Evolutionary conservation across 2,797 vertebrate species (phyloP), one percentile per base, ranked within the genome.

Genomic region (Australoheros facetus): DNA sequence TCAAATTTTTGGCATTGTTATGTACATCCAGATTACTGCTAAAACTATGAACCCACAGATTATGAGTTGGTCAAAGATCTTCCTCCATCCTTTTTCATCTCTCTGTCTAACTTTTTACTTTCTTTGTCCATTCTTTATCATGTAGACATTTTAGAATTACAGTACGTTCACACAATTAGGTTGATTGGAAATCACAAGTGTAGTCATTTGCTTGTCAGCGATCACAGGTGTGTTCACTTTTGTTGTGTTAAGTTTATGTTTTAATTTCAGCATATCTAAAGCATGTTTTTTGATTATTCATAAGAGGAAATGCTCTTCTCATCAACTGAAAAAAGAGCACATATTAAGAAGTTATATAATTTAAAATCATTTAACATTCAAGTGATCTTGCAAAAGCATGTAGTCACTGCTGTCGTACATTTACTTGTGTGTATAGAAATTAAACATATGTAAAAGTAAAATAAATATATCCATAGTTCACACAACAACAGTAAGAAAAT

Each of bases 401-500:
- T 26, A 17, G 45, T 45, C 8, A 45, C 3, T 45, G 8, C 8
- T 26, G 16, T 45, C 21, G 21, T 45, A 45, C 16, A 45, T 14
- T 64, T 66, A 21, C 45, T 66, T 66, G 9, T 48, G 1, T 48
- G 39, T 5, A 45, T 66, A 66, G 26, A 48, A 48, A 66, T 19
- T 5, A 45, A 48, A 48, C 42, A 66, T 48, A 2, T 66, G 39
- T 7, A 3, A 51, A 48, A 66, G 23, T 48, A 66, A 64, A 45
- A 42, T 45, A 64, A 64, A 21, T 14, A 28, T n/a, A 66, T 48
- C 23, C 19, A 48, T 48, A 66, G 75, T 8, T 57, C 19, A 73
- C 3, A 56, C 19, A 69, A 53, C 76, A 42, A 37, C 48, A 62
- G 34, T 19, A n/a, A 72, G 80, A 60, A 74, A 74, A 78, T 82